Evolutionary conservation across 2,113 vertebrate genomes (phyloP).

Genomic region (Eidolon helvum): DNA sequence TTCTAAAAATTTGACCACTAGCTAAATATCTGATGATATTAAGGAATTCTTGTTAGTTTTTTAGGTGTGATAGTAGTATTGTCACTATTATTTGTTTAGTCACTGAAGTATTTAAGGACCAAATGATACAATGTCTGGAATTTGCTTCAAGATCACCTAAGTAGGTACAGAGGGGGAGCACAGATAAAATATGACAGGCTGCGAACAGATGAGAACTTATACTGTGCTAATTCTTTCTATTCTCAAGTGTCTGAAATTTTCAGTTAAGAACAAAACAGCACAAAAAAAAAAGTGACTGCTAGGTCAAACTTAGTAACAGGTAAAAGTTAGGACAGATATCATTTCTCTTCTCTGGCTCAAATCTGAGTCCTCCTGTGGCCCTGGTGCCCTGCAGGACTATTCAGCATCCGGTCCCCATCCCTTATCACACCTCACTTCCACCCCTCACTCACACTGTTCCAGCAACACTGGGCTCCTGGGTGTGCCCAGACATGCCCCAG

Average conservation of each 20-base stretch:
- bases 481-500: not conserved
- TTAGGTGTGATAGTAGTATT: not conserved
- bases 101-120: not conserved
- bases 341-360: not conserved
- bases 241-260: not conserved
- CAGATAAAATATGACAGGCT: not conserved
- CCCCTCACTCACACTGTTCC: not conserved
- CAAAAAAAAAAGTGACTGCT: not conserved
- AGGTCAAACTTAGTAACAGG: not conserved
- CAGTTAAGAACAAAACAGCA: not conserved
- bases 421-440: too few relatives aligned
- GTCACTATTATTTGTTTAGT: not conserved
- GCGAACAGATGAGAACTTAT: fast-evolving
- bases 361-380: not conserved
- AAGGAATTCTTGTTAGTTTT: not conserved
- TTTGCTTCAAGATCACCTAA: not conserved
- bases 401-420: not conserved
- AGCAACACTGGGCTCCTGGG: not conserved
- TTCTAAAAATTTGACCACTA: not conserved
- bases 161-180: too few relatives aligned
- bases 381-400: not conserved
- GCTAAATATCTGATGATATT: not conserved
- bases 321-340: not conserved
- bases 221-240: not conserved
- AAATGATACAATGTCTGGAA: not conserved